Conservation (phyloP, 2,113 vertebrate species). For the Takifugu flavidus region DNA sequence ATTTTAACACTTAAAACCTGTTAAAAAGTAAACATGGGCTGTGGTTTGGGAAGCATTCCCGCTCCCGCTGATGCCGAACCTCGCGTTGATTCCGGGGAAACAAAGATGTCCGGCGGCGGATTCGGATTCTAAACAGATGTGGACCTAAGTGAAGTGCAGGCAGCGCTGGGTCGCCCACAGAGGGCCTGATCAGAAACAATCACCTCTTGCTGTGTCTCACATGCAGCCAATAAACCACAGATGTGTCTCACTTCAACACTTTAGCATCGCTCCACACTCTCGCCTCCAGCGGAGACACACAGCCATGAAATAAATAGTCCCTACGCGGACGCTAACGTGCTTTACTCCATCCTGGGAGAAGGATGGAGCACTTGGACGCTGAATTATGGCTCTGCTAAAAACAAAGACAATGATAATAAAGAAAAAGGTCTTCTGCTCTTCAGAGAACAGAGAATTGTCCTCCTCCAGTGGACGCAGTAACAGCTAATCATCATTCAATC, state of each 20-base stretch:
- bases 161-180: neutral
- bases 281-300: conserved; percentile 9
- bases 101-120: no score
- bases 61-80: no score
- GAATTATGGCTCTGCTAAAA: neutral
- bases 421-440: conserved; percentile 6
- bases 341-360: no score
- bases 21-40: neutral
- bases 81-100: no score
- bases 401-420: neutral
- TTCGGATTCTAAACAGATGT: no score
- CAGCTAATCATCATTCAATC: conserved; percentile 19
- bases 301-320: conserved; percentile 46
- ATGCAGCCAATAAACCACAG: conserved; percentile 1
- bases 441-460: neutral
- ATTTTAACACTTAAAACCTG: neutral
- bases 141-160: no score
- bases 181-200: neutral
- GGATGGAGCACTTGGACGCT: no score
- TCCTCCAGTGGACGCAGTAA: conserved; percentile 29
- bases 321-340: conserved; percentile 11
- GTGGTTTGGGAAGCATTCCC: no score
- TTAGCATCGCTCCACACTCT: conserved; percentile 2
- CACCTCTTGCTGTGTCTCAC: neutral
- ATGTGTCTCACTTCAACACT: conserved; percentile 11